phyloP scores from a whole-genome alignment of 2,113 vertebrate genomes.

The Pampusana beccarii region DNA sequence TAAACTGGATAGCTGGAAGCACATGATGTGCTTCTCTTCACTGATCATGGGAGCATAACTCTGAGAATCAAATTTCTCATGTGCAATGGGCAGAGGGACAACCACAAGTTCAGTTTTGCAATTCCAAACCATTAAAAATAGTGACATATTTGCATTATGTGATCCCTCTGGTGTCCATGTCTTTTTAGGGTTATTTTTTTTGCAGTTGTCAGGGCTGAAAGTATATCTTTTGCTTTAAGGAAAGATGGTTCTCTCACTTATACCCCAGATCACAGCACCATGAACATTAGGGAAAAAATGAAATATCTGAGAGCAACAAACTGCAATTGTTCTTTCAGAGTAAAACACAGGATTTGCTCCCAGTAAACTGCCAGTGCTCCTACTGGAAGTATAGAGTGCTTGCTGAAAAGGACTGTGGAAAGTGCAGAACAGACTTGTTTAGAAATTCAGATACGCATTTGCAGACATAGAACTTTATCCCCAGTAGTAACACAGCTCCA shows the following conservation, averaged over 20 bases:
- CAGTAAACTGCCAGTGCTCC: neutral
- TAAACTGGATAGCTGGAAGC: neutral
- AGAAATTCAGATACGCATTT: conserved; percentile 6
- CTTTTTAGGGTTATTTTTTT: neutral
- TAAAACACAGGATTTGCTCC: neutral
- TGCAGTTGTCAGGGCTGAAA: neutral
- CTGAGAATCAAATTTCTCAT: neutral
- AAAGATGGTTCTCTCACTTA: neutral
- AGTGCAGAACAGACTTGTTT: neutral
- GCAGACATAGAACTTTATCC: neutral
- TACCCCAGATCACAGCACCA: neutral
- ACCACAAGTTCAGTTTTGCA: neutral
- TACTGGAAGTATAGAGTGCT: neutral
- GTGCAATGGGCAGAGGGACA: neutral
- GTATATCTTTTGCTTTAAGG: neutral
- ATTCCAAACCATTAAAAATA: neutral
- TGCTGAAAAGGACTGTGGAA: neutral
- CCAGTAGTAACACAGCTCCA: neutral
- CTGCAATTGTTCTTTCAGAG: neutral
- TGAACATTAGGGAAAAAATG: neutral
- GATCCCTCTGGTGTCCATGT: neutral
- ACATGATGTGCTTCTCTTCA: neutral
- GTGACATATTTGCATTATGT: neutral
- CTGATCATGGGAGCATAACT: neutral
- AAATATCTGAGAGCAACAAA: neutral